phyloP scores from a whole-genome alignment of 2,888 invertebrate species.

The Dasypogon diadema region DNA sequence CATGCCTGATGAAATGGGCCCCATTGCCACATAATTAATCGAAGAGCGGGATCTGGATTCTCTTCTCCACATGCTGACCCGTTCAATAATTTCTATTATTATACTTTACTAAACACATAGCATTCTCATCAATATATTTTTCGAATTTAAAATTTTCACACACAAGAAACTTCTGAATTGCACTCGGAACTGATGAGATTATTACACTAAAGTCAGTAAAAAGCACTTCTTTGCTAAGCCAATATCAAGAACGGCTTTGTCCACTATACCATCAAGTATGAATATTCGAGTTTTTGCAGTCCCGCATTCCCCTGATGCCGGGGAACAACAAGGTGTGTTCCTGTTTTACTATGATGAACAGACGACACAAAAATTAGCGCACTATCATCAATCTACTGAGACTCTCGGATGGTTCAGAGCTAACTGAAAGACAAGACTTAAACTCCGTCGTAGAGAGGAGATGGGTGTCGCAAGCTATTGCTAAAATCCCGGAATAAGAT shows the following conservation, averaged over 20 bases:
- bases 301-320: not conserved
- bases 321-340: slow-evolving; percentile 3
- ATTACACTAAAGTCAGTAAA: not conserved
- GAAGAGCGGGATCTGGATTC: too few relatives aligned
- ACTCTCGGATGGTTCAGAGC: too few relatives aligned
- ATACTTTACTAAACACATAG: too few relatives aligned
- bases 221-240: not conserved
- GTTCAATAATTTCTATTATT: too few relatives aligned
- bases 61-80: too few relatives aligned
- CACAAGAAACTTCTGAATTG: too few relatives aligned
- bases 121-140: too few relatives aligned
- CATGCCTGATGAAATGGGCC: not conserved
- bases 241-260: not conserved
- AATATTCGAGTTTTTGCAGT: too few relatives aligned
- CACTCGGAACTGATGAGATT: not conserved
- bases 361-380: not conserved
- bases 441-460: not conserved
- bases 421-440: not conserved
- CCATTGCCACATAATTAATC: too few relatives aligned
- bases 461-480: not conserved
- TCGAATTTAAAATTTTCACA: too few relatives aligned
- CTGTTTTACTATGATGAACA: not conserved
- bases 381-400: not conserved
- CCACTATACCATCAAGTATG: too few relatives aligned
- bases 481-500: not conserved